Evolutionary conservation across 1,140 invertebrate species (phyloP).

Genomic region (Cherax quadricarinatus): DNA sequence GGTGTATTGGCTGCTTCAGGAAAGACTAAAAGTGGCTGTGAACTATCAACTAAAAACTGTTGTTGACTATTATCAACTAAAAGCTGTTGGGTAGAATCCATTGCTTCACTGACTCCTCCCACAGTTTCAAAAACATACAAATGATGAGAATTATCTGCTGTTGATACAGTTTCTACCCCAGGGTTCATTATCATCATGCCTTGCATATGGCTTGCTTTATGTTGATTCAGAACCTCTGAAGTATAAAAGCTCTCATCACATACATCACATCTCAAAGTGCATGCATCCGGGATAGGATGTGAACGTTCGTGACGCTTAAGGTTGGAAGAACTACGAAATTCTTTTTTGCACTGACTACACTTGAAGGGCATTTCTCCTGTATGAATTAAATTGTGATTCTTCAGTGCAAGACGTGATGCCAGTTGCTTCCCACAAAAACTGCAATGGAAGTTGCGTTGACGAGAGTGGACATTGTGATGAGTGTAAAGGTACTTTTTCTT

Average conservation of each 20-base stretch:
- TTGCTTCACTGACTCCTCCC: constrained; percentile 53
- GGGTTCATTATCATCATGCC: constrained; percentile 71
- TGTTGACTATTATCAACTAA: constrained; percentile 65
- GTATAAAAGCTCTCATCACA: constrained; percentile 61
- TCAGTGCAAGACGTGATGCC: constrained; percentile 66
- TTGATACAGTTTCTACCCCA: constrained; percentile 52
- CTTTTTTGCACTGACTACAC: constrained; percentile 64
- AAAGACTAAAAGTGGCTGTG: constrained; percentile 64
- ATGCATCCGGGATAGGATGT: constrained; percentile 47
- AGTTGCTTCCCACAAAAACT: constrained; percentile 69
- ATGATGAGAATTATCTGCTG: constrained; percentile 51
- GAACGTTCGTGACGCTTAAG: constrained; percentile 64
- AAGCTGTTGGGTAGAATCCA: constrained; percentile 61
- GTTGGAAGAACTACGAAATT: constrained; percentile 71
- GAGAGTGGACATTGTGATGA: constrained; percentile 72
- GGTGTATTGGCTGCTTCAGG: constrained; percentile 54
- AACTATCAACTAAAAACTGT: constrained; percentile 62
- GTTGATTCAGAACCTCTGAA: constrained; percentile 54
- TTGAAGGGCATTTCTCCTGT: constrained; percentile 71
- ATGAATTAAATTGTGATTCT: constrained; percentile 71
- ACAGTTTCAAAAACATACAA: constrained; percentile 67
- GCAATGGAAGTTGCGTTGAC: constrained; percentile 68
- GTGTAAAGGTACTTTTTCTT: constrained; percentile 72
- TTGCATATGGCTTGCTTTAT: constrained; percentile 69
- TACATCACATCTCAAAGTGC: constrained; percentile 46